phyloP scores from a whole-genome alignment of 2,113 vertebrate genomes.

The Riparia riparia region DNA sequence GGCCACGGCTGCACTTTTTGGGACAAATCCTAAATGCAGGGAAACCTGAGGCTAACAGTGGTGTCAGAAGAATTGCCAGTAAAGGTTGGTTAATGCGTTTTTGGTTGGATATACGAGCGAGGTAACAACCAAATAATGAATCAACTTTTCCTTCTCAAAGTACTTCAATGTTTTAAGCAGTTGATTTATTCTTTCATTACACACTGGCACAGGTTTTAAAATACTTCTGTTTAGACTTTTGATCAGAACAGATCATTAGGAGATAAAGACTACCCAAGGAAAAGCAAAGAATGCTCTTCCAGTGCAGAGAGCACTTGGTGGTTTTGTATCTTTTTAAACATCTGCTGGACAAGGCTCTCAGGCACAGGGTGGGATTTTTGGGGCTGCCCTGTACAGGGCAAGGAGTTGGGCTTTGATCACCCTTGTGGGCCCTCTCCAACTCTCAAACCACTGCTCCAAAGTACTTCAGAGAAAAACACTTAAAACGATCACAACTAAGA shows the following conservation, averaged over 20 bases:
- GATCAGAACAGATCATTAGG: neutral
- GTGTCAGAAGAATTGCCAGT: neutral
- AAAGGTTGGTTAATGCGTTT: neutral
- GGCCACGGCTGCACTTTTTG: accelerated
- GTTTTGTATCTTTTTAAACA: neutral
- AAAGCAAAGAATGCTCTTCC: neutral
- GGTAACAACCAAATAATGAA: neutral
- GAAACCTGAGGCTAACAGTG: neutral
- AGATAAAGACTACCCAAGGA: neutral
- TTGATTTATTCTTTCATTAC: neutral
- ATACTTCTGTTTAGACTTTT: neutral
- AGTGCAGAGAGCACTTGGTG: neutral
- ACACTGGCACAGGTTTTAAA: neutral
- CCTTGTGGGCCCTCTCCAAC: neutral
- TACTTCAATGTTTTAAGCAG: neutral
- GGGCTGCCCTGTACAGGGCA: neutral
- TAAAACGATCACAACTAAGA: neutral
- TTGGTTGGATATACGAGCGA: neutral
- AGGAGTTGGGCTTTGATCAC: neutral
- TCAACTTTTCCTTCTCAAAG: neutral
- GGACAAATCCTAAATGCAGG: neutral
- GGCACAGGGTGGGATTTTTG: neutral
- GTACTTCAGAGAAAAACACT: neutral
- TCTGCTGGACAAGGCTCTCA: neutral
- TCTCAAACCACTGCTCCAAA: neutral